phyloP scores from a whole-genome alignment of 2,797 vertebrate species.

The Sebastes itinus region DNA sequence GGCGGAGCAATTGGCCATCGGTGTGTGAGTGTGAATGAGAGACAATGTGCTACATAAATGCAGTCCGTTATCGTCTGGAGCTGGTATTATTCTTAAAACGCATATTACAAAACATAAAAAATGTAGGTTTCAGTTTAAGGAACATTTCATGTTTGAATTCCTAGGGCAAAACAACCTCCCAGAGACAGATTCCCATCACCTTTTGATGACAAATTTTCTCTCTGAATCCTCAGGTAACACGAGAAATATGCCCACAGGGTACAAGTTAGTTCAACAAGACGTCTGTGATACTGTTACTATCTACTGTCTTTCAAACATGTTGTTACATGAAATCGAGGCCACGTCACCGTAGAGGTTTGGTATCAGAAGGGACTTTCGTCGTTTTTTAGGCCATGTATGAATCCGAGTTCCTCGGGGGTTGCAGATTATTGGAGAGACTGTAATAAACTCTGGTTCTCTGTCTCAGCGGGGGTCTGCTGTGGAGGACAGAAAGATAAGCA shows the following conservation, averaged over 20 bases:
- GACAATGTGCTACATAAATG: neutral
- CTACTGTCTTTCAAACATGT: neutral
- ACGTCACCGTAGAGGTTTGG: neutral
- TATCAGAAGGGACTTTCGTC: neutral
- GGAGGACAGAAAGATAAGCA: constrained; percentile 74
- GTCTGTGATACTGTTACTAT: neutral
- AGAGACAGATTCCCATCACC: neutral
- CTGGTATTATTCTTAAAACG: neutral
- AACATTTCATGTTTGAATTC: neutral
- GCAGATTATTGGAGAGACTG: constrained; percentile 69
- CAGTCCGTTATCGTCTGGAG: neutral
- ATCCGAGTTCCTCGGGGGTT: constrained; percentile 55
- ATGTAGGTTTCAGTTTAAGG: neutral
- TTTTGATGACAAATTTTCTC: neutral
- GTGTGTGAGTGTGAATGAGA: neutral
- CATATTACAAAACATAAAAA: neutral
- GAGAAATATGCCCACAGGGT: neutral
- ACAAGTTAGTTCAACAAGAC: neutral
- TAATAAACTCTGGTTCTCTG: constrained; percentile 73
- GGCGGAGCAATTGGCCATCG: neutral
- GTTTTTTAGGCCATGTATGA: constrained; percentile 38
- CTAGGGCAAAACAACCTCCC: neutral
- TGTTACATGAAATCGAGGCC: constrained; percentile 10
- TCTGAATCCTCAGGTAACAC: neutral
- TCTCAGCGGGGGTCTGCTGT: constrained; percentile 71